Base-by-base conservation (phyloP, 2,113 vertebrate genomes). In the Etheostoma spectabile region DNA sequence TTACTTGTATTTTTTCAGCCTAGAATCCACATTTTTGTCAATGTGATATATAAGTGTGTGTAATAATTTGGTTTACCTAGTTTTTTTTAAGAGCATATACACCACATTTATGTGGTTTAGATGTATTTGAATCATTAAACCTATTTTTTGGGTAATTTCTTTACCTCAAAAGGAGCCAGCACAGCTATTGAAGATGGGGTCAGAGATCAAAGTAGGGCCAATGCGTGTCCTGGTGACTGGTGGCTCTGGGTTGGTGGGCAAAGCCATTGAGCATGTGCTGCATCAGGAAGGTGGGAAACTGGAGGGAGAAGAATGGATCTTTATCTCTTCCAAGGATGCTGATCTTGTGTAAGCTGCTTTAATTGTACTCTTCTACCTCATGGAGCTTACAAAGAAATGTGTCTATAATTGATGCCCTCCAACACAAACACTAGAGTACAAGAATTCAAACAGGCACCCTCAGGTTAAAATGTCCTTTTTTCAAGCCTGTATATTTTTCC, bases 171-270 rank as follows among this genome's bases (percentile, higher is more conserved):
- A 63, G 59, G 16, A 77, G 45, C 45, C 38, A 15, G 46, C 19
- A 15, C 4, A 61, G 3, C 15, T 16, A 19, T 6, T 22, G 22
- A 67, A 21, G 10, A 83, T 77, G 67, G 61, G 3, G 11, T 45
- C 56, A 42, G 19, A 59, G 10, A 71, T 8, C 19, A 21, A 51
- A 22, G 38, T 13, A 1, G n/a, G 3, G 16, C 6, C 82, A 3
- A 95, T 87, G 80, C 94, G 96, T 49, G 93, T 98, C 83, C 88
- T 98, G 77, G 97, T 98, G 89, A 98, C 97, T 0, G 97, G 97
- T 0, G 96, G 96, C 67, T 95, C 93, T 0, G 97, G 97, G 0
- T 83, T 98, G 88, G 95, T 98, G 52, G 97, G 97, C 0, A 96
- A 74, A 80, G 96, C 96, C 90, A 96, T 98, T 3, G 88, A 96